These are phyloP conservation scores for Psylliodes chrysocephalus DNA, from an alignment of 2,888 invertebrate species.

Conservation along the genomic window DNA sequence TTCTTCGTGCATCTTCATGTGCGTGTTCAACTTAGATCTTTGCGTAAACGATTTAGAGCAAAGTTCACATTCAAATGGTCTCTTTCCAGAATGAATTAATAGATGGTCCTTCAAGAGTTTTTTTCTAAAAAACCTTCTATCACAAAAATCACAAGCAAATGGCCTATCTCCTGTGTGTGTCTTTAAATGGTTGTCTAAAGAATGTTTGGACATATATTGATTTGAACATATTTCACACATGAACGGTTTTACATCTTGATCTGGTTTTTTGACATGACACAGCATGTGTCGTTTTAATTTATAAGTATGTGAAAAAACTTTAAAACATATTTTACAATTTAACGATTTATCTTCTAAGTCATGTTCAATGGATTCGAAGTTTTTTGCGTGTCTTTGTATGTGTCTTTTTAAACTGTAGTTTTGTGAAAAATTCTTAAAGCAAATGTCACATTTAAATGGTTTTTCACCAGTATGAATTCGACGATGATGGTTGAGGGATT, in stretches of 20 bases:
- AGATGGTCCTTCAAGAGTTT: slow-evolving; percentile 1
- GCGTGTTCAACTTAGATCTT: neutral
- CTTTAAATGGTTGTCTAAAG: slow-evolving; percentile 2
- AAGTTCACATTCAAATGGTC: slow-evolving; percentile 19
- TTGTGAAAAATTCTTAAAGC: neutral
- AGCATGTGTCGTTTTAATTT: slow-evolving; percentile 7
- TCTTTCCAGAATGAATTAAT: slow-evolving; percentile 15
- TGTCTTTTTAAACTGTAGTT: slow-evolving; percentile 1
- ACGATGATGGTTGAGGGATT: neutral
- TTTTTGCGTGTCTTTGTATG: neutral
- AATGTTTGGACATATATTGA: slow-evolving; percentile 1
- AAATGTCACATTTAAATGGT: slow-evolving; percentile 11
- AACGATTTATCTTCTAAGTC: neutral
- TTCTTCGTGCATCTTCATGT: slow-evolving; percentile 5
- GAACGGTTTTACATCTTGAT: slow-evolving; percentile 4
- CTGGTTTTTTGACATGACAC: slow-evolving; percentile 3
- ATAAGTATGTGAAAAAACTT: slow-evolving; percentile 1
- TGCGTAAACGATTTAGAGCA: slow-evolving; percentile 5
- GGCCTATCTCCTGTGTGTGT: slow-evolving; percentile 4
- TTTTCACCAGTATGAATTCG: neutral
- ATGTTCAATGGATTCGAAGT: neutral
- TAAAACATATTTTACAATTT: slow-evolving; percentile 11
- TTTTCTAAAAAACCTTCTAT: slow-evolving; percentile 1
- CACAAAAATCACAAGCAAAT: neutral
- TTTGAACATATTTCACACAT: slow-evolving; percentile 21